Base-by-base conservation (phyloP, 2,888 invertebrate species). In the Tanypteryx hageni region DNA sequence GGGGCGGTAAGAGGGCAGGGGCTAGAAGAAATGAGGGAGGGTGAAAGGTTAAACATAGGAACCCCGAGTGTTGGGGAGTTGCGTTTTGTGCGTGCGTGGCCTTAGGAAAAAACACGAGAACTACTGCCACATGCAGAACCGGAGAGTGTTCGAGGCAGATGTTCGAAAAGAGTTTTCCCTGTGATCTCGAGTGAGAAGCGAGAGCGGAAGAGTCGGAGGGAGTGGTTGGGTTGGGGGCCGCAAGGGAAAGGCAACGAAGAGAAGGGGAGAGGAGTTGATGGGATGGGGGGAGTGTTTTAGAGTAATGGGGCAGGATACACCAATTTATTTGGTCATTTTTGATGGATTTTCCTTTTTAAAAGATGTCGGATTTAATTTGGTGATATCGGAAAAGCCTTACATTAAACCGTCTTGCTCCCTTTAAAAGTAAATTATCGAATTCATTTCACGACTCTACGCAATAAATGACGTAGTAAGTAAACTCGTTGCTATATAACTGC, bases 91-190 rank as follows among this genome's bases (percentile, higher is more conserved):
- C 76, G 76, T 27, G 76, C 22, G 68, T 68, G n/a, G 68, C 68
- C 68, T 68, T 68, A n/a, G 76, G 76, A 76, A 76, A 76, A 76
- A 76, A 76, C 10, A 27, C 22, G 76, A n/a, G 22, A 27, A 76
- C 27, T 22, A n/a, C 18, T n/a, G n/a, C n/a, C 68, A 76, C 27
- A 76, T 27, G 76, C 76, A 76, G 27, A 76, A 76, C 0, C 3
- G 27, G 68, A 22, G 13, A 68, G 22, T 44, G 44, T 44, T 44
- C 44, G 68, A 5, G n/a, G 76, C 76, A 76, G 76, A 76, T 76
- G 76, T 76, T 76, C 76, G 76, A 22, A 76, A 76, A 27, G 76
- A 76, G 76, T 76, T 76, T 76, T 27, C 44, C 44, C 44, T 44
- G 44, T 44, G 44, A 44, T 44, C 44, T 44, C 44, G 44, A 44